Evolutionary conservation across 1,140 invertebrate species (phyloP), one percentile per base, ranked within the genome.

Genomic region (Pogonus chalceus): DNA sequence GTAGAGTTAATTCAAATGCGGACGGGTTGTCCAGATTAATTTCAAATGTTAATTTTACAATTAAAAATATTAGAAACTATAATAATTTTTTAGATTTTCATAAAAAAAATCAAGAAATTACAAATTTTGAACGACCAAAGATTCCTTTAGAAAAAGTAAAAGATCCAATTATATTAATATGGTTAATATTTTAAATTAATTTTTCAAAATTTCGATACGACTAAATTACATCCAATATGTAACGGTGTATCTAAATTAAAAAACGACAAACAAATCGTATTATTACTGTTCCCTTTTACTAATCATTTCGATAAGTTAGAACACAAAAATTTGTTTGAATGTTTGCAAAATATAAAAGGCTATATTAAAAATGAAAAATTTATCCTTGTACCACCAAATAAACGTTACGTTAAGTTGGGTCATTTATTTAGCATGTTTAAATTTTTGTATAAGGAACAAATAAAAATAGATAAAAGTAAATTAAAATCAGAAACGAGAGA

Each of bases 1-100:
- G 71, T 4, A 64, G 60, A 60, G 52, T 56, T n/a, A 75, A 74
- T 54, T 56, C 55, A 9, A 69, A 68, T 16, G 69, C 68, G 1
- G 73, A 73, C 54, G 64, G 61, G 10, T 46, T 72, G 26, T 71
- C 67, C 7, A 58, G 67, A 21, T 35, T 2, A 14, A 50, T 1
- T 43, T 48, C 49, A 62, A 62, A 23, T 64, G 65, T 18, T 24
- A 60, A 18, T 57, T 59, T 12, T 65, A 59, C 62, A 4, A 58
- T 53, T 46, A 56, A 58, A 47, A 49, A 23, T 3, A 57, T 21
- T n/a, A n/a, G n/a, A n/a, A 56, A 46, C 10, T 66, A 59, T 55
- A 49, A 58, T 22, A 56, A 65, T 57, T 65, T 65, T 48, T 58
- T 62, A n/a, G 56, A 59, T 60, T 62, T 54, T 49, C 63, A 65